Evolutionary conservation across 2,113 vertebrate genomes (phyloP).

Genomic region (Hypocryptadius cinnamomeus): DNA sequence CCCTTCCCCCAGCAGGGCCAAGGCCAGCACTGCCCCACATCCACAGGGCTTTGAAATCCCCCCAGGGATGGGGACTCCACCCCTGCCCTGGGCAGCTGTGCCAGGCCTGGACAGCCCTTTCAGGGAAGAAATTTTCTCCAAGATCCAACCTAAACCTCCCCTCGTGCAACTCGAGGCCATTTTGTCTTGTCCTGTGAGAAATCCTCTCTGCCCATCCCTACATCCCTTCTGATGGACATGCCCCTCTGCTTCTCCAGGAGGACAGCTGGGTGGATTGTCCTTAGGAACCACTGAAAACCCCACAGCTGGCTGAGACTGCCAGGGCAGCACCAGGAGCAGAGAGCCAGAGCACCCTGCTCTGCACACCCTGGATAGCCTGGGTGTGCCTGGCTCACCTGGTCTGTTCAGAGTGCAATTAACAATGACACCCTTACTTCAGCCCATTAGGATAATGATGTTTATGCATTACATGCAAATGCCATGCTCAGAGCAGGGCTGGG

Average conservation of each 20-base stretch:
- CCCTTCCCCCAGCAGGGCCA: background rate
- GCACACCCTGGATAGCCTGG: background rate
- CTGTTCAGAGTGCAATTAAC: background rate
- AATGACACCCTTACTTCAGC: rapidly evolving
- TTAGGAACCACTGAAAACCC: background rate
- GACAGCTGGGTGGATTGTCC: background rate
- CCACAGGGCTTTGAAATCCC: background rate
- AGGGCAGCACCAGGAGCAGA: background rate
- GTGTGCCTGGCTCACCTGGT: background rate
- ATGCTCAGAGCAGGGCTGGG: background rate
- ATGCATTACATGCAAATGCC: background rate
- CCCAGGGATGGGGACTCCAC: background rate
- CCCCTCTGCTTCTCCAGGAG: background rate
- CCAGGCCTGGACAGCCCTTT: background rate
- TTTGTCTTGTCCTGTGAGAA: background rate
- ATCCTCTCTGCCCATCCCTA: rapidly evolving
- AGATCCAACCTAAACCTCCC: background rate
- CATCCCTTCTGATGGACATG: rapidly evolving
- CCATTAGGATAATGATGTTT: background rate
- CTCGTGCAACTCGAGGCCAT: rapidly evolving
- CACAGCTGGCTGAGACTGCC: background rate
- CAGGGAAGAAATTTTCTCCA: background rate
- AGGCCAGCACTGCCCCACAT: background rate
- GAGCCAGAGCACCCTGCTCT: background rate
- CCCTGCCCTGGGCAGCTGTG: background rate